Base-by-base conservation (phyloP, 2,888 invertebrate species). In the Carpatolechia fugitivella region DNA sequence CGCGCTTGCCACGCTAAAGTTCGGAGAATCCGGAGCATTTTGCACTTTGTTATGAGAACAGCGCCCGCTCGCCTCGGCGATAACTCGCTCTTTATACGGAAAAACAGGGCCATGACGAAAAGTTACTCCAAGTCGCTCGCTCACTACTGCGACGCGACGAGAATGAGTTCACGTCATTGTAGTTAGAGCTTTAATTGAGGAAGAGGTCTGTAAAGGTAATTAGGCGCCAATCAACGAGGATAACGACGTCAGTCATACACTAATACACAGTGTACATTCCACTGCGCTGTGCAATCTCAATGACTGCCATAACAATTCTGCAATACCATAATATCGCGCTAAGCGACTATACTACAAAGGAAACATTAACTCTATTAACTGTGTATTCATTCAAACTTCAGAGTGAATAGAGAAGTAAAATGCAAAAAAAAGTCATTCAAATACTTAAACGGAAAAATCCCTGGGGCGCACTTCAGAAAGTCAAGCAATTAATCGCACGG, bases 21-120 rank as follows among this genome's bases (percentile, higher is more conserved):
- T 85, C 77, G 68, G 78, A 77, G 87, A 87, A 85, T 85, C 82
- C 82, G 72, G 78, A 82, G 80, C 79, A 82, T 85, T 87, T 82
- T 77, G 83, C 84, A 86, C 83, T 84, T 83, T 83, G 85, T 84
- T 85, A 83, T 80, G 74, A 79, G 75, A 78, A 77, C 74, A 76
- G 74, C 70, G 72, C 77, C 73, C 72, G 73, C 71, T 58, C 60
- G 59, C 64, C 60, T 54, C 61, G 71, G 64, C 75, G 77, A 80
- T 80, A 83, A 80, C 76, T 85, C 78, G 76, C 76, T 79, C 79
- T 79, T 81, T 84, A 80, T 78, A 70, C 73, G 60, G 73, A 76
- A 80, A 82, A 79, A 78, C 73, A 76, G 69, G 72, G 72, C 72
- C 70, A 69, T 67, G 59, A 67, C 62, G 62, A 64, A 48, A 36